Conservation (phyloP, 1,140 invertebrate genomes). For the Microvelia longipes region DNA sequence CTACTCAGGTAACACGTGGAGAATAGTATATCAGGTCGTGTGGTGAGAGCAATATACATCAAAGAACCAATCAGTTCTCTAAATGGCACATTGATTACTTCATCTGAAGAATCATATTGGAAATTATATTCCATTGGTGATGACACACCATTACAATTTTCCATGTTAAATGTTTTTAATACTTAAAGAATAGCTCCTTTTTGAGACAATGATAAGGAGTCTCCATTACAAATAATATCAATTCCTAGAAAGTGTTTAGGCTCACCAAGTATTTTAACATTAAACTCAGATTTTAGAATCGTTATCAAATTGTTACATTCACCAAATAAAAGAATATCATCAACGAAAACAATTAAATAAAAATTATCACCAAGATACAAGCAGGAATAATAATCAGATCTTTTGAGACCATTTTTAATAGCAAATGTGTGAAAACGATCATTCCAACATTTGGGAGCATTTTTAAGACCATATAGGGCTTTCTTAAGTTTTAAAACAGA, state of each 20-base stretch:
- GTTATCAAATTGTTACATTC: slow-evolving; percentile 28
- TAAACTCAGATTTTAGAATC: not conserved
- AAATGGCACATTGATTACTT: not conserved
- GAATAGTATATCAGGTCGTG: not conserved
- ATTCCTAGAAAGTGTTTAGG: not conserved
- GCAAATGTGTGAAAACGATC: slow-evolving; percentile 16
- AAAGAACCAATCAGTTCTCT: not conserved
- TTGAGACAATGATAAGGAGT: too few species aligned
- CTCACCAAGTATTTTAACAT: not conserved
- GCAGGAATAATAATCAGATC: not conserved
- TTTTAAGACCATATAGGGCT: slow-evolving; percentile 14
- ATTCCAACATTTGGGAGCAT: slow-evolving; percentile 24
- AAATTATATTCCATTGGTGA: not conserved
- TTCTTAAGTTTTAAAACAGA: slow-evolving; percentile 2
- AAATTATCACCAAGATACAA: not conserved
- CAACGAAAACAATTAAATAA: not conserved
- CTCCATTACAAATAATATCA: too few species aligned
- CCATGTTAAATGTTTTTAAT: not conserved
- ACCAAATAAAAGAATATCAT: not conserved
- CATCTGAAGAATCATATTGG: not conserved
- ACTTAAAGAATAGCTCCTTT: not conserved
- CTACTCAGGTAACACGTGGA: not conserved
- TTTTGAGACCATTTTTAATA: not conserved
- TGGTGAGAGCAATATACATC: not conserved
- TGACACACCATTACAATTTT: not conserved